Conservation (phyloP, 2,113 vertebrate genomes). For the Cygnus atratus region DNA sequence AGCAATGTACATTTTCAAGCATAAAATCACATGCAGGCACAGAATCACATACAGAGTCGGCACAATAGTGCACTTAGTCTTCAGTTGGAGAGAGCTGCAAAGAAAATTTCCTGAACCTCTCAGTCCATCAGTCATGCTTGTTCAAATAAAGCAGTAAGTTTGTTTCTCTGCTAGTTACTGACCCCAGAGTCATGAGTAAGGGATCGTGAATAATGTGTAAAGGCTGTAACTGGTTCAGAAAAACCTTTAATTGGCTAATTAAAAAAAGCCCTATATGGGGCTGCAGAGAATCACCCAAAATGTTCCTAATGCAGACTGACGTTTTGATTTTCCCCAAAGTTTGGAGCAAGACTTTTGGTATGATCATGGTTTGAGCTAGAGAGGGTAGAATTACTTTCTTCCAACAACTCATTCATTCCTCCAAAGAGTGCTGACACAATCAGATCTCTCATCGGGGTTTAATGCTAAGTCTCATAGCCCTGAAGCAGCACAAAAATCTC, state of each 20-base stretch:
- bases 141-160: slow-evolving; percentile 35
- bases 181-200: slow-evolving; percentile 55
- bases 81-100: slow-evolving; percentile 38
- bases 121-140: slow-evolving; percentile 30
- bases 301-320: slow-evolving; percentile 63
- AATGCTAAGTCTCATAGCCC: slow-evolving; percentile 29
- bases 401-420: slow-evolving; percentile 41
- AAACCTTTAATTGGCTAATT: slow-evolving; percentile 65
- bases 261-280: slow-evolving; percentile 42
- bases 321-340: slow-evolving; percentile 33
- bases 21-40: neutral
- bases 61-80: slow-evolving; percentile 46
- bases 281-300: slow-evolving; percentile 56
- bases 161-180: slow-evolving; percentile 29
- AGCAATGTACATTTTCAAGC: slow-evolving; percentile 2
- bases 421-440: slow-evolving; percentile 45
- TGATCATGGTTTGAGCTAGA: slow-evolving; percentile 21
- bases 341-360: slow-evolving; percentile 29
- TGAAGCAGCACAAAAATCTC: slow-evolving; percentile 46
- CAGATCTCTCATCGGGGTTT: slow-evolving; percentile 27
- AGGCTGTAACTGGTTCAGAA: slow-evolving; percentile 40
- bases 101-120: slow-evolving; percentile 53
- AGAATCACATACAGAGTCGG: neutral
- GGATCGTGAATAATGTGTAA: slow-evolving; percentile 50
- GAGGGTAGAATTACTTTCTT: slow-evolving; percentile 41